Conservation (phyloP, 2,113 vertebrate genomes). For the Monopterus albus region DNA sequence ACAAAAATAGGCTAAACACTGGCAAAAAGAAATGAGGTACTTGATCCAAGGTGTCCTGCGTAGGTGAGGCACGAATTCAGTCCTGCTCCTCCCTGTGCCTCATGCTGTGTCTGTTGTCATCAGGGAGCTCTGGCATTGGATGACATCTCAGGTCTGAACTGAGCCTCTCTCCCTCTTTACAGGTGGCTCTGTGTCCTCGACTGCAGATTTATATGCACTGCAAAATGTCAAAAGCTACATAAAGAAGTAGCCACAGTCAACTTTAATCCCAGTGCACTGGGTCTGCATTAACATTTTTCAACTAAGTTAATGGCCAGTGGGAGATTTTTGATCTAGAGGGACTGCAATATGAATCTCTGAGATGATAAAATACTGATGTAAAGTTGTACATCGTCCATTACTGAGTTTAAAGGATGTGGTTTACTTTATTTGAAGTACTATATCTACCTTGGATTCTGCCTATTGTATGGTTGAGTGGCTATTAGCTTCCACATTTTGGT, state of each 20-base stretch:
- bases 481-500: not conserved
- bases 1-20: not conserved
- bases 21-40: constrained; percentile 1
- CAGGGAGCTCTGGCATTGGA: constrained; percentile 36
- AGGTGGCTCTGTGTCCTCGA: constrained; percentile 39
- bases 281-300: constrained; percentile 50
- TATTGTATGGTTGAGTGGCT: not conserved
- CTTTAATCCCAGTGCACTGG: constrained; percentile 43
- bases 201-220: constrained; percentile 27
- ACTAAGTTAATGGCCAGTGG: constrained; percentile 61
- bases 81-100: constrained; percentile 22
- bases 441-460: not conserved
- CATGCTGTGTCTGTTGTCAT: constrained; percentile 19
- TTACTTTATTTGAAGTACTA: not conserved
- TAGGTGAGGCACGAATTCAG: constrained; percentile 5
- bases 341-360: constrained; percentile 8
- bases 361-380: constrained; percentile 11
- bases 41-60: constrained; percentile 15
- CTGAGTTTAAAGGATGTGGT: constrained; percentile 12
- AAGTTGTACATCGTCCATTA: constrained; percentile 1
- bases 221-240: constrained; percentile 20
- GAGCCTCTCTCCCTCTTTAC: constrained; percentile 38
- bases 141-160: constrained; percentile 58
- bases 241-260: constrained; percentile 38
- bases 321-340: constrained; percentile 45